Evolutionary conservation across 2,113 vertebrate species (phyloP).

Genomic region (Triplophysa dalaica): DNA sequence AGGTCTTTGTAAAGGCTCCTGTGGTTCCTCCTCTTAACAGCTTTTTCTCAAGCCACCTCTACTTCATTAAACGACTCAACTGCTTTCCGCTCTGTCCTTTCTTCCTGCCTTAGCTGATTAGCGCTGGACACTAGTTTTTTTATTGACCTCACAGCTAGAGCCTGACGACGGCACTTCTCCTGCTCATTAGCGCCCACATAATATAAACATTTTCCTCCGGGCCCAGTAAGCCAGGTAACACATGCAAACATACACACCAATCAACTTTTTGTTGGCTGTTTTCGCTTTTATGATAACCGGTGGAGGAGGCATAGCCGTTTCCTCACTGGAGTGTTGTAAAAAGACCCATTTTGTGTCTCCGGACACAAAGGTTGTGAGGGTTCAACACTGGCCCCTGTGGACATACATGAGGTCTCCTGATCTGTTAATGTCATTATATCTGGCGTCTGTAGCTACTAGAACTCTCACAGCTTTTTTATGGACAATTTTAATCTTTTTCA

Average conservation of each 20-base stretch:
- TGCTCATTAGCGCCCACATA: slow-evolving; percentile 52
- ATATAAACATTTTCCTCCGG: slow-evolving; percentile 42
- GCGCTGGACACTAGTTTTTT: slow-evolving; percentile 51
- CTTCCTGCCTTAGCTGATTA: slow-evolving; percentile 55
- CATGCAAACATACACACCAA: background rate
- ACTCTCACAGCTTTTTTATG: too few species aligned
- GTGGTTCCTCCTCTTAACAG: slow-evolving; percentile 24
- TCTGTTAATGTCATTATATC: slow-evolving; percentile 7
- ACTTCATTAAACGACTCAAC: slow-evolving; percentile 39
- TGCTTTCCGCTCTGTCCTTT: slow-evolving; percentile 28
- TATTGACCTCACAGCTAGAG: slow-evolving; percentile 55
- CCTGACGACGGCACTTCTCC: slow-evolving; percentile 28
- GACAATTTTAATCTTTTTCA: too few species aligned
- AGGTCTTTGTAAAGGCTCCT: slow-evolving; percentile 10
- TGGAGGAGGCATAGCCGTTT: slow-evolving; percentile 46
- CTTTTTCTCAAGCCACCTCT: slow-evolving; percentile 6
- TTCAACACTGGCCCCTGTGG: slow-evolving; percentile 54
- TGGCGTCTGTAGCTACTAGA: background rate
- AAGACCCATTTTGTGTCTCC: slow-evolving; percentile 47
- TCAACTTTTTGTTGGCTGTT: slow-evolving; percentile 28
- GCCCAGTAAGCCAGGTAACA: slow-evolving; percentile 19
- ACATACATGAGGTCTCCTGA: slow-evolving; percentile 18
- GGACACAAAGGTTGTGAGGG: slow-evolving; percentile 62
- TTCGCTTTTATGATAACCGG: slow-evolving; percentile 63
- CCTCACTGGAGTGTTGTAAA: slow-evolving; percentile 63